Conservation (phyloP, 1,140 invertebrate genomes). For the Copidosoma floridanum region DNA sequence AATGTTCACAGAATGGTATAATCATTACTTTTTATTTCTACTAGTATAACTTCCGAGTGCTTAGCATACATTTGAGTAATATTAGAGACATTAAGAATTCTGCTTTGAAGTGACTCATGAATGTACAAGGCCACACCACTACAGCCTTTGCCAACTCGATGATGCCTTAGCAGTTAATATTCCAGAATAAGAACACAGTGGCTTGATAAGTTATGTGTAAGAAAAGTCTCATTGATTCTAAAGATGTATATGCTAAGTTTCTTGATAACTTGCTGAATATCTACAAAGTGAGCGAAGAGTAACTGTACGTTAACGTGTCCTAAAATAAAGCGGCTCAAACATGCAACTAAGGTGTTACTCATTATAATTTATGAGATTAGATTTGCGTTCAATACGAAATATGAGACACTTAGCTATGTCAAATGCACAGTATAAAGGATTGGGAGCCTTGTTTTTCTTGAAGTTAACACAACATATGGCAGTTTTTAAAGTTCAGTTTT, state of each 20-base stretch:
- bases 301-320: neutral
- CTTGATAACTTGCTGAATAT: neutral
- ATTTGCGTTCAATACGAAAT: too few relatives aligned
- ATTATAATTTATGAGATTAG: too few relatives aligned
- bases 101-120: neutral
- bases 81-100: neutral
- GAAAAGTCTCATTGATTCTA: neutral
- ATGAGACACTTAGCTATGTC: too few relatives aligned
- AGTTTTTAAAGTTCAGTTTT: too few relatives aligned
- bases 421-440: too few relatives aligned
- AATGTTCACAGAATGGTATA: neutral
- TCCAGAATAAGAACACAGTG: neutral
- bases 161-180: neutral
- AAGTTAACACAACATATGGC: too few relatives aligned
- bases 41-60: neutral
- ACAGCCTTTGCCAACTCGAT: neutral
- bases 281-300: neutral
- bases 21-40: neutral
- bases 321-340: too few relatives aligned
- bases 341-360: too few relatives aligned
- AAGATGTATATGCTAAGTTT: neutral
- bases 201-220: neutral
- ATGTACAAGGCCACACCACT: neutral
- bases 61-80: neutral
- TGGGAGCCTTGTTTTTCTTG: too few relatives aligned